These are phyloP conservation scores for Nyctibius grandis DNA, from an alignment of 2,797 vertebrate species.

Conservation along the genomic window DNA sequence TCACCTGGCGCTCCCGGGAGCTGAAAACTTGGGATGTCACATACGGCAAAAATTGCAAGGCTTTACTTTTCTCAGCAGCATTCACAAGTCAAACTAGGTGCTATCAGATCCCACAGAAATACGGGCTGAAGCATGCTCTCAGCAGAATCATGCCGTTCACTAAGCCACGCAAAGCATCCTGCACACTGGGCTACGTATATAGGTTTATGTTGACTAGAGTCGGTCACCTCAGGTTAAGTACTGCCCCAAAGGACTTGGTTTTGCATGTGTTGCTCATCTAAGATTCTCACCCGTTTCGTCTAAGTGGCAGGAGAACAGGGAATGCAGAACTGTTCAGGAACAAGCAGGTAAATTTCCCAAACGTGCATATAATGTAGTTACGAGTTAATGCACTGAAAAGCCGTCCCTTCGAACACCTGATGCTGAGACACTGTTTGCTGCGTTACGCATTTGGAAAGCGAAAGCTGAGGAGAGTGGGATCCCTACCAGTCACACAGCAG, in stretches of 20 bases:
- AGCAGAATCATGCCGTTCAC: not conserved
- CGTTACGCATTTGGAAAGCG: not conserved
- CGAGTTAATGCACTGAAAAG: not conserved
- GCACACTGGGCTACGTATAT: not conserved
- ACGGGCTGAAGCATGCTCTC: not conserved
- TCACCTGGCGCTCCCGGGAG: not conserved
- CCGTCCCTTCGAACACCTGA: not conserved
- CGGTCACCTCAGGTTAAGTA: not conserved
- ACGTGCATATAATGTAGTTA: fast-evolving
- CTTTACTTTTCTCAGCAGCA: not conserved
- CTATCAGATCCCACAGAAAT: not conserved
- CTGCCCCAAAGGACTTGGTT: not conserved
- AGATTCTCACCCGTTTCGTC: not conserved
- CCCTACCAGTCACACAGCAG: not conserved
- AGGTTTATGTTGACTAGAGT: not conserved
- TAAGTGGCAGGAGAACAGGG: not conserved
- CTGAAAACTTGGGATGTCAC: not conserved
- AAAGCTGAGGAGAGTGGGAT: not conserved
- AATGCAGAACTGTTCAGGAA: not conserved
- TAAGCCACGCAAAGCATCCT: not conserved
- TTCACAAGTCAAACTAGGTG: not conserved
- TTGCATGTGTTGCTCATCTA: conserved; percentile 13
- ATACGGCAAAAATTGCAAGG: not conserved
- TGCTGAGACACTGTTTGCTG: not conserved
- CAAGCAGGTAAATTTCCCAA: not conserved